phyloP scores from a whole-genome alignment of 2,888 invertebrate species.

The Xestia xanthographa region DNA sequence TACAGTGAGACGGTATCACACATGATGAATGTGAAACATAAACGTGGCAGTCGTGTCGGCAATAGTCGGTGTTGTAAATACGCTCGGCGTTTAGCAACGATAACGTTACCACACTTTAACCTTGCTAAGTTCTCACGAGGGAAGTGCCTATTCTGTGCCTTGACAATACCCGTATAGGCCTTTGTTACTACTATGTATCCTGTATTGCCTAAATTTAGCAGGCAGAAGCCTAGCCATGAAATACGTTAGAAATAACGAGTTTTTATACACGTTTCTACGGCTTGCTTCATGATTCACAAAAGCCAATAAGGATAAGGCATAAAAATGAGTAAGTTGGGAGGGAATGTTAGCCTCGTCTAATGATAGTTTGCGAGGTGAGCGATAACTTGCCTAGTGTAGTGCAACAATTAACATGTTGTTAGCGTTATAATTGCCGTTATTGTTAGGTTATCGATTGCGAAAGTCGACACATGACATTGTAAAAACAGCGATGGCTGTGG shows the following conservation, averaged over 20 bases:
- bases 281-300: conserved; percentile 62
- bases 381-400: conserved; percentile 57
- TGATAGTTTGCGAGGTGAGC: conserved; percentile 24
- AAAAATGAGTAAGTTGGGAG: conserved; percentile 38
- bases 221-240: conserved; percentile 47
- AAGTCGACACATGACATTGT: conserved; percentile 89
- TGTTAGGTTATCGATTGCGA: conserved; percentile 85
- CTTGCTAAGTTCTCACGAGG: conserved; percentile 90
- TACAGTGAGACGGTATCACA: conserved; percentile 70
- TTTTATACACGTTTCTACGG: conserved; percentile 65
- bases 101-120: conserved; percentile 89
- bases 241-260: conserved; percentile 73
- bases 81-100: conserved; percentile 89
- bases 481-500: conserved; percentile 85
- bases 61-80: conserved; percentile 89
- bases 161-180: conserved; percentile 89
- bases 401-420: conserved; percentile 68
- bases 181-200: conserved; percentile 87
- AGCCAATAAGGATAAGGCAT: conserved; percentile 52
- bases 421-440: conserved; percentile 77
- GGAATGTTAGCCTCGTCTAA: conserved; percentile 42
- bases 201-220: conserved; percentile 80
- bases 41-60: conserved; percentile 86
- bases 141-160: conserved; percentile 90
- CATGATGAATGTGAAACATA: conserved; percentile 75